Evolutionary conservation across 2,113 vertebrate genomes (phyloP).

Genomic region (Chloropsis cyanopogon): DNA sequence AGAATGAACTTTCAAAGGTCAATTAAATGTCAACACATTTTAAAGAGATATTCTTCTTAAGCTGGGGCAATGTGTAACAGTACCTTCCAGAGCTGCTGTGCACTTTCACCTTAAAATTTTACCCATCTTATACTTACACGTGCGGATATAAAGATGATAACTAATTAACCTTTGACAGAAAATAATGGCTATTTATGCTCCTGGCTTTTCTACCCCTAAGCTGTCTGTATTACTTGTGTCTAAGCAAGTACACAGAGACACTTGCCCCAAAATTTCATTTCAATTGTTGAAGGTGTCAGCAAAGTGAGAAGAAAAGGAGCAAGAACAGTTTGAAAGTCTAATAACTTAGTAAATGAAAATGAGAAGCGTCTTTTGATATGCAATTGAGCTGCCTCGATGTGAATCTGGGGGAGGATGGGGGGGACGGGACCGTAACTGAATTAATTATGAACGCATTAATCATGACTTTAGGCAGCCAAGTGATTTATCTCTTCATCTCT

Average conservation of each 20-base stretch:
- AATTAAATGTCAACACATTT: slow-evolving; percentile 83
- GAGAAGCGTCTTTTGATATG: slow-evolving; percentile 6
- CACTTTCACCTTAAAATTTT: slow-evolving; percentile 22
- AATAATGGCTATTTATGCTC: background rate
- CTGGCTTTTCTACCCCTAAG: background rate
- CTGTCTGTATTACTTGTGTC: background rate
- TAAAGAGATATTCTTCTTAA: slow-evolving; percentile 71
- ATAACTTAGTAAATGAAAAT: background rate
- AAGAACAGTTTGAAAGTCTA: background rate
- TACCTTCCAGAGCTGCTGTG: slow-evolving; percentile 3
- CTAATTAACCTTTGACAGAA: slow-evolving; percentile 8
- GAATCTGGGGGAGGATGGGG: background rate
- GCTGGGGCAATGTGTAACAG: slow-evolving; percentile 35
- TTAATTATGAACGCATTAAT: background rate
- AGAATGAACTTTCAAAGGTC: slow-evolving; percentile 82
- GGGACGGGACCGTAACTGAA: background rate
- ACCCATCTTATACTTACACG: background rate
- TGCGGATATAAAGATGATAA: background rate
- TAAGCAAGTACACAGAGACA: background rate
- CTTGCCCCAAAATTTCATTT: background rate
- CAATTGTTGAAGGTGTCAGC: background rate
- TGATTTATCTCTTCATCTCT: background rate
- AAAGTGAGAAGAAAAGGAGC: background rate
- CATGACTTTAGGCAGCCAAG: background rate
- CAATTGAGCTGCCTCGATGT: background rate